These are phyloP conservation scores for Itoplectis maculator DNA, from an alignment of 2,888 invertebrate genomes.

Conservation along the genomic window DNA sequence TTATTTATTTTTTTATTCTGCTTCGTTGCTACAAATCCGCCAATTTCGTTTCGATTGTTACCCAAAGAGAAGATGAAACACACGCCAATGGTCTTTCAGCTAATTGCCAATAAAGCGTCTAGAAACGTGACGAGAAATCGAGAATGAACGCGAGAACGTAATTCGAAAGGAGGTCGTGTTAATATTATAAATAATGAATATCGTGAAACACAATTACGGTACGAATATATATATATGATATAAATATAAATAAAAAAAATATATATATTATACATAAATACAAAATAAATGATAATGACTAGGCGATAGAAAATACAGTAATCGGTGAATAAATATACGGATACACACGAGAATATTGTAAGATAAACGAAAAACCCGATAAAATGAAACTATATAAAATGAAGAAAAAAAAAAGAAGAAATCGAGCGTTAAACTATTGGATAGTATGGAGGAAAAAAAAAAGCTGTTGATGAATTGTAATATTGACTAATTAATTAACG, in stretches of 20 bases:
- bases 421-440: conserved; percentile 76
- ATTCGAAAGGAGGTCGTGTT: conserved; percentile 56
- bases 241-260: conserved; percentile 68
- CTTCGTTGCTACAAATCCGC: background rate
- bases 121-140: conserved; percentile 53
- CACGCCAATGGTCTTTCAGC: conserved; percentile 54
- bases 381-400: conserved; percentile 72
- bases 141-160: conserved; percentile 59
- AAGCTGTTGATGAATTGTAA: conserved; percentile 81
- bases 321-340: conserved; percentile 58
- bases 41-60: background rate
- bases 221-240: conserved; percentile 66
- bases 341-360: conserved; percentile 73
- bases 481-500: conserved; percentile 81
- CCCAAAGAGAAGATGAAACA: conserved; percentile 24
- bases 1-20: background rate
- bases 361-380: conserved; percentile 73
- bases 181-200: conserved; percentile 62
- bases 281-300: conserved; percentile 72
- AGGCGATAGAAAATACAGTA: conserved; percentile 67
- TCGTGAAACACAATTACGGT: conserved; percentile 59
- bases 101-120: conserved; percentile 55
- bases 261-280: conserved; percentile 76
- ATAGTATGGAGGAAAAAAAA: conserved; percentile 73
- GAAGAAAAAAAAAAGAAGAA: too few relatives aligned